phyloP scores from a whole-genome alignment of 2,888 invertebrate genomes.

The Agapostemon virescens region DNA sequence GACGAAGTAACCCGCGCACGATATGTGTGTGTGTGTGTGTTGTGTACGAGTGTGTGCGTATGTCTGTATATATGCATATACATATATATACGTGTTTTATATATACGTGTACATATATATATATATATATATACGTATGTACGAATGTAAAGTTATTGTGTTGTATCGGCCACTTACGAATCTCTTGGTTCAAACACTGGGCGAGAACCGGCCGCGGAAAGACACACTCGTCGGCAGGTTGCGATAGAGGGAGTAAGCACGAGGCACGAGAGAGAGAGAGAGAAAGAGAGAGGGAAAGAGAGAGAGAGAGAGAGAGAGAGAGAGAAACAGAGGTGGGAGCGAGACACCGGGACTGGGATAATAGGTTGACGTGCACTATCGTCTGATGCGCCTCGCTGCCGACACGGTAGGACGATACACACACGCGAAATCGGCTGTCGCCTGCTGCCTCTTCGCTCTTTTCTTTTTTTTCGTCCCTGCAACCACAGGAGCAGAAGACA shows the following conservation, averaged over 20 bases:
- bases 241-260: conserved; percentile 55
- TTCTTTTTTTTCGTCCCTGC: background rate
- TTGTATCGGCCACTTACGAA: conserved; percentile 34
- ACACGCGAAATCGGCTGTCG: conserved; percentile 61
- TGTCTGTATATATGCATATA: background rate
- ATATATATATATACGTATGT: background rate
- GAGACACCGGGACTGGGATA: conserved; percentile 53
- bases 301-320: no score
- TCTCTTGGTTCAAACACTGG: conserved; percentile 45
- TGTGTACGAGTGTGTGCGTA: background rate
- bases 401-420: conserved; percentile 40
- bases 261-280: conserved; percentile 43
- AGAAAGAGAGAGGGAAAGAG: background rate
- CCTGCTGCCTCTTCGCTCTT: conserved; percentile 7
- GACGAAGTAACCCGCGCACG: conserved; percentile 15
- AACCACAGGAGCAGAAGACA: conserved; percentile 46
- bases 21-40: background rate
- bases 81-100: background rate
- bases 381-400: conserved; percentile 57
- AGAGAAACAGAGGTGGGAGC: conserved; percentile 39
- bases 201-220: conserved; percentile 52
- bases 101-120: background rate
- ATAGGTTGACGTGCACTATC: conserved; percentile 60
- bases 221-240: conserved; percentile 54
- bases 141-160: conserved; percentile 6